Conservation (phyloP, 2,113 vertebrate genomes). For the Dicrurus megarhynchus region DNA sequence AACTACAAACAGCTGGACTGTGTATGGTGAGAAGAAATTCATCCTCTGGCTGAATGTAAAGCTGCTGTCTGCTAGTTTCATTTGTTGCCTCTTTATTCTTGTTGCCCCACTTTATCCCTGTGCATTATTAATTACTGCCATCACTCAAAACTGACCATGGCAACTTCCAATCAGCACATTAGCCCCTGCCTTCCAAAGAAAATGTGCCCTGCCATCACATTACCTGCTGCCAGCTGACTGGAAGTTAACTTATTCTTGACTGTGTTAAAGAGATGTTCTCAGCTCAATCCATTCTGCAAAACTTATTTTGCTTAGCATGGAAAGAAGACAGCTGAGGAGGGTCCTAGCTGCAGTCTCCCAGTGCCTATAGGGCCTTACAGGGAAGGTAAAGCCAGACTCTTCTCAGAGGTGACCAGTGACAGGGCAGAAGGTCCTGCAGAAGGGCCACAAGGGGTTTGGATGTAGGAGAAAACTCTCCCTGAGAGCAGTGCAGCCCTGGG, state of each 20-base stretch:
- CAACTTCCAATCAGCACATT: background rate
- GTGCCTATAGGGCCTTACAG: background rate
- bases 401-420: background rate
- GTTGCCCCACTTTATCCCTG: background rate
- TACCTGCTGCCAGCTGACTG: background rate
- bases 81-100: background rate
- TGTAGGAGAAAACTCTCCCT: background rate
- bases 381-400: background rate
- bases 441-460: background rate
- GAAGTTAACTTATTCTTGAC: background rate
- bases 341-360: background rate
- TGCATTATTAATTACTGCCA: accelerated
- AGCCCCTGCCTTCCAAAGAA: background rate
- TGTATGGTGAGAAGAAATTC: background rate
- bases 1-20: background rate
- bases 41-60: background rate
- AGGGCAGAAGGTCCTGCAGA: background rate
- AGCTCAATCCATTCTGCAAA: background rate
- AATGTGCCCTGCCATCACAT: background rate
- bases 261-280: background rate
- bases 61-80: background rate
- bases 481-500: background rate
- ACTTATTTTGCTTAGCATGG: background rate
- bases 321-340: background rate
- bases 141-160: background rate